Conservation (phyloP, 2,888 invertebrate species). For the Drosophila niveifrons region DNA sequence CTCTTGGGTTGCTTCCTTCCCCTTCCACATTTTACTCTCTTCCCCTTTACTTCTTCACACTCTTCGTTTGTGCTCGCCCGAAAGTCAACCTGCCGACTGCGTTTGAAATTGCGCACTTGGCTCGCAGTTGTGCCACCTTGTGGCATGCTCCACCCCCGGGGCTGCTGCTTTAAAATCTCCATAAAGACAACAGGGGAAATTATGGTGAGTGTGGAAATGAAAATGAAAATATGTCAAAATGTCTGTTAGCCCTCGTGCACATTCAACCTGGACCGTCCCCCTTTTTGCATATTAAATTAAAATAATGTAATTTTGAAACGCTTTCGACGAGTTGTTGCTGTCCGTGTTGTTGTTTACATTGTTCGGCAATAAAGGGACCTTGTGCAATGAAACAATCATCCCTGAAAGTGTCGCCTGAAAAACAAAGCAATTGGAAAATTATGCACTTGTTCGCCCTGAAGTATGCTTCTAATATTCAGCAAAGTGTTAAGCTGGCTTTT, state of each 20-base stretch:
- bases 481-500: conserved; percentile 59
- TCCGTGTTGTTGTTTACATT: conserved; percentile 67
- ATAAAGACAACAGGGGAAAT: conserved; percentile 59
- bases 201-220: conserved; percentile 75
- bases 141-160: conserved; percentile 38
- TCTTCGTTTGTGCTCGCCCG: neutral
- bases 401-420: conserved; percentile 53
- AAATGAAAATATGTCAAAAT: conserved; percentile 81
- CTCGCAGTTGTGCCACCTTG: conserved; percentile 47
- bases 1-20: conserved; percentile 25
- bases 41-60: neutral
- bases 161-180: conserved; percentile 61
- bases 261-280: neutral
- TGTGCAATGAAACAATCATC: conserved; percentile 32
- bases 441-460: conserved; percentile 82
- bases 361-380: conserved; percentile 59
- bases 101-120: conserved; percentile 80
- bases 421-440: conserved; percentile 85
- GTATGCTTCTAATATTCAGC: conserved; percentile 77
- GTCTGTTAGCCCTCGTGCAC: conserved; percentile 61
- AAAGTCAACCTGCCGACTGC: conserved; percentile 83
- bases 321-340: conserved; percentile 39
- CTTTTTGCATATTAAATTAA: conserved; percentile 82
- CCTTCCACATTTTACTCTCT: neutral
- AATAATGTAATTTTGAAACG: conserved; percentile 84